A percentile compares a stretch with the other conserved stretches of the same genome.
Conservation (phyloP, 2,797 vertebrate species). For the Cyprinodon diabolis region DNA sequence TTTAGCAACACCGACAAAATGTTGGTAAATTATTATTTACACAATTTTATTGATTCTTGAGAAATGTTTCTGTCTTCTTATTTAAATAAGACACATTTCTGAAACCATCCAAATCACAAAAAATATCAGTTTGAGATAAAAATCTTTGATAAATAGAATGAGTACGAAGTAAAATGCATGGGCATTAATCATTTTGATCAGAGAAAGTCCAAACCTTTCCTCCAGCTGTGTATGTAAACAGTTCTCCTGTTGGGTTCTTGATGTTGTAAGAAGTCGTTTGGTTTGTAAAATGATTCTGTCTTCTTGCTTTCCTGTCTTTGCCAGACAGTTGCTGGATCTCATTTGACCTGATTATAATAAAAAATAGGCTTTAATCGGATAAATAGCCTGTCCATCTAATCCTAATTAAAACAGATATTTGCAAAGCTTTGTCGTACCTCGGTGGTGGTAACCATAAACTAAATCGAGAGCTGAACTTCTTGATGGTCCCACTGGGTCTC, state of each 20-base stretch:
- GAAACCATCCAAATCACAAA: neutral
- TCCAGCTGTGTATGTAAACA: constrained; percentile 86
- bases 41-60: neutral
- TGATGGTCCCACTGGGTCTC: constrained; percentile 90
- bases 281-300: constrained; percentile 86
- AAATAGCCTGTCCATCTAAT: neutral
- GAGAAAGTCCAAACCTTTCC: constrained; percentile 82
- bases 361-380: neutral
- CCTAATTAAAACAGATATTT: neutral
- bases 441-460: constrained; percentile 91
- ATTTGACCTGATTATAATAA: constrained; percentile 78
- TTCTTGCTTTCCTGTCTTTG: constrained; percentile 84
- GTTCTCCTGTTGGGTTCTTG: constrained; percentile 90
- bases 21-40: neutral
- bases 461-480: constrained; percentile 91
- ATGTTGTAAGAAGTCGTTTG: constrained; percentile 87
- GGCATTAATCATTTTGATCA: neutral
- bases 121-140: neutral
- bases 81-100: neutral
- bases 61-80: neutral
- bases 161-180: neutral
- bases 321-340: constrained; percentile 85
- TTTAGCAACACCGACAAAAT: neutral
- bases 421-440: constrained; percentile 78
- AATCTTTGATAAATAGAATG: neutral